Evolutionary conservation across 2,113 vertebrate genomes (phyloP).

Genomic region (Struthidea cinerea): DNA sequence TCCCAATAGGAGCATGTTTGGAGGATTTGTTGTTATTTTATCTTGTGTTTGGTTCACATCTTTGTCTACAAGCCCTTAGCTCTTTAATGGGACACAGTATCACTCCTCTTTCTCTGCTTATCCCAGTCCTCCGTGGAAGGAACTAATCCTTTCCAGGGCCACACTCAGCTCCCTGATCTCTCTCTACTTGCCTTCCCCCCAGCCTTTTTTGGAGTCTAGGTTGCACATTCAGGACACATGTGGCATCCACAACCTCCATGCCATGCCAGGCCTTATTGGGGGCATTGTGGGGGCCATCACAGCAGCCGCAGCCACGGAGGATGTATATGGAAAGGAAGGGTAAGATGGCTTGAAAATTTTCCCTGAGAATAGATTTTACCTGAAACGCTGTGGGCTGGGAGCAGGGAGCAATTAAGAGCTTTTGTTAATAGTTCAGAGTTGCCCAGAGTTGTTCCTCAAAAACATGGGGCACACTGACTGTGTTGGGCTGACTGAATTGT

Average conservation of each 20-base stretch:
- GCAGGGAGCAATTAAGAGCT: neutral
- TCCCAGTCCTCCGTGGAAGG: neutral
- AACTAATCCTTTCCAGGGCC: neutral
- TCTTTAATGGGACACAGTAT: neutral
- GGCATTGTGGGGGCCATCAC: slow-evolving; percentile 88
- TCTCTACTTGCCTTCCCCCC: neutral
- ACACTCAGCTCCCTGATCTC: neutral
- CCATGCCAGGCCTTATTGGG: slow-evolving; percentile 87
- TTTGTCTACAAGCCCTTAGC: neutral
- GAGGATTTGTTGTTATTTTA: neutral
- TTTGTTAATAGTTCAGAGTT: neutral
- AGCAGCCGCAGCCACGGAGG: slow-evolving; percentile 73
- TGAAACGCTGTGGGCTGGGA: neutral
- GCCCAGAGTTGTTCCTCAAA: neutral
- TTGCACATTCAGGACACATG: slow-evolving; percentile 92
- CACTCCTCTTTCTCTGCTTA: neutral
- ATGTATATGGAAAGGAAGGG: slow-evolving; percentile 80
- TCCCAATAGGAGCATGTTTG: neutral
- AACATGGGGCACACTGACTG: neutral
- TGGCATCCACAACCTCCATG: slow-evolving; percentile 93
- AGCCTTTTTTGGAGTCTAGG: slow-evolving; percentile 87
- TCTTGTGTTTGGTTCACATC: neutral
- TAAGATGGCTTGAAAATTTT: slow-evolving; percentile 52
- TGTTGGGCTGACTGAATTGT: neutral
- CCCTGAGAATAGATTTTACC: neutral